Evolutionary conservation across 2,113 vertebrate species (phyloP), one percentile per base, ranked within the genome.

Genomic region (Archilochus colubris): DNA sequence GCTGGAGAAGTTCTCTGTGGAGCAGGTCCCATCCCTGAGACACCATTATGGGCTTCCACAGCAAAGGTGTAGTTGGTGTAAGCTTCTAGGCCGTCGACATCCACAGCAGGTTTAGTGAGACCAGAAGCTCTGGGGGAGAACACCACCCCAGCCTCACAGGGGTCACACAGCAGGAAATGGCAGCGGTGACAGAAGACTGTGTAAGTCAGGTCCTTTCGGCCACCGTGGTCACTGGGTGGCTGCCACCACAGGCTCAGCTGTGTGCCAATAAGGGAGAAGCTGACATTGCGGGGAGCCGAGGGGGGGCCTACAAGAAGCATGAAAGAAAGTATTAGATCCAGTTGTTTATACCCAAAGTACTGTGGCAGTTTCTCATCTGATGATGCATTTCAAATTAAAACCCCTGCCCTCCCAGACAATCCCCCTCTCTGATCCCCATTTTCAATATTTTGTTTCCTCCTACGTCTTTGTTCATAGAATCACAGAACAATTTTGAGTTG

Each of bases 61-160:
- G 81, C 68, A 64, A 98, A 98, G 6, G 97, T 98, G 79, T 98
- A 98, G 95, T 98, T 98, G 95, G 97, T 96, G 12, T 96, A 97
- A 77, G 97, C 96, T 78, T 98, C 97, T 1, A 98, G 96, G 66
- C 98, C 97, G 0, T 97, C 91, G 25, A 98, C 97, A 0, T 67
- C 93, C 89, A 98, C 97, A 8, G 86, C 50, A 14, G 93, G 88
- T 15, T n/a, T 38, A 0, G 87, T 92, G 86, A 98, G 97, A 43
- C 96, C 97, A 3, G 70, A 81, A 31, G 94, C 72, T 50, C 95
- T 51, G 0, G 98, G 98, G 54, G 95, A 97, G 88, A 98, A 98
- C 19, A 58, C 72, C 64, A 98, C 97, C 0, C 51, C 58, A 23
- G 75, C 76, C 58, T 96, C 97, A 6, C 98, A 98, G 0, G 97